These are phyloP conservation scores for Gambelia wislizenii DNA, from an alignment of 2,797 vertebrate genomes.

Conservation along the genomic window DNA sequence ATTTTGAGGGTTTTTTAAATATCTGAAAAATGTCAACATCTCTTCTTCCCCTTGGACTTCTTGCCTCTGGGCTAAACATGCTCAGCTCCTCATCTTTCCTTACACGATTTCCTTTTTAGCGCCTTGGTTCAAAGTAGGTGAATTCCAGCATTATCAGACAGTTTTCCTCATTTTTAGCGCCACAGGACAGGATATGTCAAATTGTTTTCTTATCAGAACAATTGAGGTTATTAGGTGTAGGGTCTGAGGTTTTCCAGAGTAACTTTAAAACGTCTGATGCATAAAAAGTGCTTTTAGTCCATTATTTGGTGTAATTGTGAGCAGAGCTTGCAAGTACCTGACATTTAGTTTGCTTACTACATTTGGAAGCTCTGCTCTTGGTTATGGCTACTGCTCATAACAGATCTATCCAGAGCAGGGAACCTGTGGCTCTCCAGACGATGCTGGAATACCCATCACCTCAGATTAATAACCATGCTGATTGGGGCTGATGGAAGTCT, in stretches of 20 bases:
- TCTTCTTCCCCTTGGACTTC: background rate
- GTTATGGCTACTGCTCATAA: too few relatives aligned
- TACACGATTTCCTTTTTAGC: background rate
- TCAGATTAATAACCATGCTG: background rate
- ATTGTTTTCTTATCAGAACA: background rate
- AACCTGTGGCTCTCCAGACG: background rate
- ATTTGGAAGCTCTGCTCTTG: background rate
- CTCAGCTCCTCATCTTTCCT: background rate
- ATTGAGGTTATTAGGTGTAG: background rate
- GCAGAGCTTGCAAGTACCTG: background rate
- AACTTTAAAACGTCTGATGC: background rate
- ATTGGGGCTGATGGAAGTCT: background rate
- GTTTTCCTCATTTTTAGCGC: background rate
- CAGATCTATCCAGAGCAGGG: background rate
- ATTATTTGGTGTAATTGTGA: background rate
- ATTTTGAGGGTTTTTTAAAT: background rate
- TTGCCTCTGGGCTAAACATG: background rate
- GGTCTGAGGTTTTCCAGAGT: background rate
- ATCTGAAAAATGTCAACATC: background rate
- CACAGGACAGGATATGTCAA: background rate
- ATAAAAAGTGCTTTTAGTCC: background rate
- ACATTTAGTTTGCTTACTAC: too few relatives aligned
- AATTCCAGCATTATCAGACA: background rate
- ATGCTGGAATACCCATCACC: background rate
- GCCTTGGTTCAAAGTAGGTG: background rate